Evolutionary conservation across 2,888 invertebrate genomes (phyloP), one percentile per base, ranked within the genome.

Genomic region (Drosophila vallismaia): DNA sequence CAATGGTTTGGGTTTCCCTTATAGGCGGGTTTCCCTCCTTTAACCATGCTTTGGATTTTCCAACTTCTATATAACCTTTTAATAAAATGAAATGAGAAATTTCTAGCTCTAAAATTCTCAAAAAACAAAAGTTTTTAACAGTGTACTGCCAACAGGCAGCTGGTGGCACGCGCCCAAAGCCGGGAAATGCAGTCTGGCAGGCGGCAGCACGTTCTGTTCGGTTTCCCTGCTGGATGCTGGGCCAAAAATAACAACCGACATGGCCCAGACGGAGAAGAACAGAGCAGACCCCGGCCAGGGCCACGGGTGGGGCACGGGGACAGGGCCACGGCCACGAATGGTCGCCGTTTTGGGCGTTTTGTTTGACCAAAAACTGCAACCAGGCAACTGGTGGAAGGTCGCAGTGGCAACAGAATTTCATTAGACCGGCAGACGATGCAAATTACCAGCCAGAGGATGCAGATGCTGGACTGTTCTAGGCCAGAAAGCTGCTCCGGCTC

Each of bases 301-400:
- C 19, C 19, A 19, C 19, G 19, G 1, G 19, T 19, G 19, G 19
- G 19, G 3, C 10, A 33, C 33, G 14, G 19, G 52, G 33, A 8
- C 56, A 58, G 31, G 19, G 10, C 54, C 40, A 45, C 29, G 40
- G 38, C 50, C 31, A 54, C 40, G 40, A 60, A 33, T 78, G 87
- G 75, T 36, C 24, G 60, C 19, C 59, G 70, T 58, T 86, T 85
- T 85, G 79, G 87, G 71, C 72, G 60, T 76, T 81, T 71, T 74
- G 70, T 71, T 76, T 79, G 86, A 52, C 77, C 86, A 75, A 87
- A 87, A 87, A 85, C 73, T 75, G 86, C 79, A 77, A 55, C 60
- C 12, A 38, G 19, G 19, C 40, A 19, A 7, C 3, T 3, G 29
- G 31, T 4, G 1, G 4, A 83, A 83, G 83, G 83, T 83, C 88